These are phyloP conservation scores for Fulica atra DNA, from an alignment of 2,113 vertebrate genomes.

Conservation along the genomic window DNA sequence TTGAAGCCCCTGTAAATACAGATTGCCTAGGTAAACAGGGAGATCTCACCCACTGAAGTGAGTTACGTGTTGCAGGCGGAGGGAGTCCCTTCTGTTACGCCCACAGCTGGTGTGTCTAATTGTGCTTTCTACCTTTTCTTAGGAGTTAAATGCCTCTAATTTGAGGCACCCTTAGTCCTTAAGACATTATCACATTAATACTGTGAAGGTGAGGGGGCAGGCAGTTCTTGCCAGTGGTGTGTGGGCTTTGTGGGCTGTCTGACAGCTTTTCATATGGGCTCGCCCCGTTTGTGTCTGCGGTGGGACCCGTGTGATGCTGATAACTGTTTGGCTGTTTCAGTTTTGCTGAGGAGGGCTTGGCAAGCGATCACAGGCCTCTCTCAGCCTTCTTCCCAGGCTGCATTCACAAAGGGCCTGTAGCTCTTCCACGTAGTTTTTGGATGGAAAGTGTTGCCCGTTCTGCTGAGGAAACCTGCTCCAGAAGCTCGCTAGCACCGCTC, in stretches of 20 bases:
- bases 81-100: not conserved
- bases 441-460: not conserved
- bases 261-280: not conserved
- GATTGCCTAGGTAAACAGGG: not conserved
- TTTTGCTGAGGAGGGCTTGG: constrained; percentile 27
- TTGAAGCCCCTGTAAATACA: not conserved
- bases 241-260: not conserved
- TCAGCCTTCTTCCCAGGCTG: not conserved
- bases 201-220: not conserved
- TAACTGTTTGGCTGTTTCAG: not conserved
- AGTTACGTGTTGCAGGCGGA: not conserved
- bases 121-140: not conserved
- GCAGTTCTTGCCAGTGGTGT: rapidly evolving
- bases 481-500: not conserved
- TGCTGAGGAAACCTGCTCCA: not conserved
- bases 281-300: not conserved
- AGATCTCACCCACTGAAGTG: not conserved
- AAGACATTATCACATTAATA: rapidly evolving
- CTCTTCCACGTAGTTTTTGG: not conserved
- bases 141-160: not conserved
- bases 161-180: not conserved
- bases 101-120: not conserved
- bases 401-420: not conserved
- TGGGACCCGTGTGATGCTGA: not conserved
- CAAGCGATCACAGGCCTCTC: not conserved